Evolutionary conservation across 2,888 invertebrate genomes (phyloP).

Genomic region (Parnassius smintheus): DNA sequence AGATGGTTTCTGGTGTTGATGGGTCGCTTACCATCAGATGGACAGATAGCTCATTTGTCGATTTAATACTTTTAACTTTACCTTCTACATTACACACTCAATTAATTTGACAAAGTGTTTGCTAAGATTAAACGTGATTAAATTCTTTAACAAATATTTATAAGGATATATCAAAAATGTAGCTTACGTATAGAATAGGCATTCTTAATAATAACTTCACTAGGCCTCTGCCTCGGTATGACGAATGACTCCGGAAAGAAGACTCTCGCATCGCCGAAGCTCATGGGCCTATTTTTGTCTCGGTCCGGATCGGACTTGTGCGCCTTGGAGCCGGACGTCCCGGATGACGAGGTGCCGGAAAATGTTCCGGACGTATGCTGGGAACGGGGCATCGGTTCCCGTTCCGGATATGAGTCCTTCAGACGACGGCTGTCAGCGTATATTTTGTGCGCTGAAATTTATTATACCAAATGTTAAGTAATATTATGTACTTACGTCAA

Average conservation of each 20-base stretch:
- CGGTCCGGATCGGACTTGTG: slow-evolving; percentile 57
- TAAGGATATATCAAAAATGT: neutral
- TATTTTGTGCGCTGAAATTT: slow-evolving; percentile 63
- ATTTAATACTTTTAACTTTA: no score
- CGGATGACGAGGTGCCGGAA: slow-evolving; percentile 73
- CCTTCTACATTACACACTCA: no score
- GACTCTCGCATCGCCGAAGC: slow-evolving; percentile 71
- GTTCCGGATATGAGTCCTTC: slow-evolving; percentile 60
- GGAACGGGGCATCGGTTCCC: slow-evolving; percentile 42
- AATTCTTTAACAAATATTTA: no score
- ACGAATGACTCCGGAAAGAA: slow-evolving; percentile 78
- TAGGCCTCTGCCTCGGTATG: slow-evolving; percentile 67
- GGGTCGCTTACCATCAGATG: no score
- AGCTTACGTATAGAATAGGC: slow-evolving; percentile 71
- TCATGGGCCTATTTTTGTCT: slow-evolving; percentile 58
- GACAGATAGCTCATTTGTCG: no score
- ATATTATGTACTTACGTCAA: no score
- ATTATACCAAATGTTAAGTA: no score
- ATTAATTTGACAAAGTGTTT: no score
- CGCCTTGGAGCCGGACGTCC: slow-evolving; percentile 72
- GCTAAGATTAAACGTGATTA: no score
- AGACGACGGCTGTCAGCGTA: slow-evolving; percentile 60
- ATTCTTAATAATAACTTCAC: slow-evolving; percentile 60
- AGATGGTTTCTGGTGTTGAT: no score
- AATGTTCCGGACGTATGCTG: slow-evolving; percentile 68